Evolutionary conservation across 2,797 vertebrate genomes (phyloP), one percentile per base, ranked within the genome.

Genomic region (Enteromius mattozi): DNA sequence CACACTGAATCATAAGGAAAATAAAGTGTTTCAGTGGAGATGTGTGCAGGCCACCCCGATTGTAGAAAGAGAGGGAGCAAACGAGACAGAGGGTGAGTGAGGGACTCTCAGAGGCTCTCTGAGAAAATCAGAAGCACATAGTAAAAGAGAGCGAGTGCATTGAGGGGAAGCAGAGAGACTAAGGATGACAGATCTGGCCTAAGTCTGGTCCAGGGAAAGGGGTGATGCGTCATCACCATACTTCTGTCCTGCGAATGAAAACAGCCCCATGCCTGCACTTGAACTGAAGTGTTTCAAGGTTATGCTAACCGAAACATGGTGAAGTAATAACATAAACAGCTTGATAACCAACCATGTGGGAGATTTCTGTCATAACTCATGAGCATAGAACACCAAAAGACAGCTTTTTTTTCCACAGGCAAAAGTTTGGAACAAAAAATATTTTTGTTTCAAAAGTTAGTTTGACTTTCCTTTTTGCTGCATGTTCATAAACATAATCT

Each of bases 311-410:
- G 90, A 94, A 95, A 94, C 93, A 94, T 93, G 92, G 89, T 94
- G 93, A 92, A 93, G 92, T 92, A 95, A 94, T 95, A 95, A 95
- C 92, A 94, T 94, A 95, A 95, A 95, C 95, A 95, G 86, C 85
- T 87, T 89, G 95, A 95, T 95, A 95, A 95, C 91, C 92, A 88
- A 92, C 93, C 91, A 92, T 93, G 93, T 92, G 91, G 90, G 91
- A 91, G 91, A 94, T 94, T 93, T 94, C 88, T 88, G 89, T 93
- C 90, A 94, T 95, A 95, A 94, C 94, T 94, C 86, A 88, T 92
- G 92, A 83, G 91, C 88, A 87, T 90, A 90, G 91, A 91, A 91
- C 88, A 89, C 68, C 92, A 88, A 87, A 86, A 72, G 51, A 90
- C 87, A 90, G 89, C 91, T 91, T 92, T 90, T 88, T 90, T 83